Conservation (phyloP, 2,888 invertebrate species). For the Sthenelais limicola region DNA sequence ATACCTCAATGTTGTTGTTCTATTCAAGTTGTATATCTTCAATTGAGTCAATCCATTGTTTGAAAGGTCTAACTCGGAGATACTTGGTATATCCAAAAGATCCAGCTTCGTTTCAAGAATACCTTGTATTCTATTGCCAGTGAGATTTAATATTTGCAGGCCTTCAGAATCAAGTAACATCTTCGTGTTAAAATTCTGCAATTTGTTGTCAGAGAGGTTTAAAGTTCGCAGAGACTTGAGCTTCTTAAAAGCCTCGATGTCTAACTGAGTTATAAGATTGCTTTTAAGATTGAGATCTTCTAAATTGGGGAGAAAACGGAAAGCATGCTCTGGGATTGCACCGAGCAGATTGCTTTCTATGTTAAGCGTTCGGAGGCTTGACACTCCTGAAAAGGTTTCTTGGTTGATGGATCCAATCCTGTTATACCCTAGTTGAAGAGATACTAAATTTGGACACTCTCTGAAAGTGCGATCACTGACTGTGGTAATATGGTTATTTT, state of each 20-base stretch:
- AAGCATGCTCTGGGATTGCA: not conserved
- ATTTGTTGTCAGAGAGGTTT: constrained; percentile 11
- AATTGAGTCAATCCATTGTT: not conserved
- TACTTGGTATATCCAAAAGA: not conserved
- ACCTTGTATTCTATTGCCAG: not conserved
- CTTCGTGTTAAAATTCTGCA: not conserved
- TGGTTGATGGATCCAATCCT: not conserved
- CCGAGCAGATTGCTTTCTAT: not conserved
- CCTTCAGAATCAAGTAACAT: not conserved
- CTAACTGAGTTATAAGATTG: not conserved
- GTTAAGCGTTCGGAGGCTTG: not conserved
- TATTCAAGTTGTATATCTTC: not conserved
- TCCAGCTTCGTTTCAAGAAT: not conserved
- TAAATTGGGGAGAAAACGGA: not conserved
- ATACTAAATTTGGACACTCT: not conserved
- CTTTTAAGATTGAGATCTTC: constrained; percentile 1
- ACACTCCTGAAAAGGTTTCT: not conserved
- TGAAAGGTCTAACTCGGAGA: not conserved
- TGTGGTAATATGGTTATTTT: not conserved
- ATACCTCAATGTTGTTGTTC: not conserved
- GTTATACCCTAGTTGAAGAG: not conserved
- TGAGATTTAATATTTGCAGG: constrained; percentile 1
- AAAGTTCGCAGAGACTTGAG: not conserved
- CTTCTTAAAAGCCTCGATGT: not conserved
- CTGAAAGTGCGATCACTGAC: not conserved